phyloP scores from a whole-genome alignment of 1,140 invertebrate genomes.

The Camponotus floridanus region DNA sequence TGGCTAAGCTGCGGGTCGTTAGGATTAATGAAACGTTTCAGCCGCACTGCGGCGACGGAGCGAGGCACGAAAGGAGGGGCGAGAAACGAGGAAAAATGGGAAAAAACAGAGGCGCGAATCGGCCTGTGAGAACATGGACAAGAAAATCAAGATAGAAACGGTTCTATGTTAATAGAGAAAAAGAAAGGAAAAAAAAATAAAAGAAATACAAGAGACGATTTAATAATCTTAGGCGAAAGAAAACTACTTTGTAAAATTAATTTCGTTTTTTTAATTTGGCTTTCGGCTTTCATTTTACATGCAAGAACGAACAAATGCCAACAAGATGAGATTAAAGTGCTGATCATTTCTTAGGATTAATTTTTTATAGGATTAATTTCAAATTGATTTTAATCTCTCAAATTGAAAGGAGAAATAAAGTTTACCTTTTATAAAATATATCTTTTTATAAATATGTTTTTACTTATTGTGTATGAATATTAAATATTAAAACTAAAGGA shows the following conservation, averaged over 20 bases:
- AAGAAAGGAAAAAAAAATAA: not conserved
- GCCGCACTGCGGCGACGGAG: slow-evolving; percentile 57
- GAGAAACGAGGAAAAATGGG: slow-evolving; percentile 56
- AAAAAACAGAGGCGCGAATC: slow-evolving; percentile 26
- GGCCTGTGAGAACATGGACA: not conserved
- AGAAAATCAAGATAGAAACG: slow-evolving; percentile 47
- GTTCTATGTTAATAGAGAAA: slow-evolving; percentile 7
- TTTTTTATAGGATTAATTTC: not conserved
- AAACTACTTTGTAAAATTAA: slow-evolving; percentile 24
- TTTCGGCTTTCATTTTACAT: slow-evolving; percentile 6
- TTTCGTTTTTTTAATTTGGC: slow-evolving; percentile 22
- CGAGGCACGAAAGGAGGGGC: slow-evolving; percentile 2
- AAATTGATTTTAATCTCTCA: not conserved
- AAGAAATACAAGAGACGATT: not conserved
- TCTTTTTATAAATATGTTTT: not conserved
- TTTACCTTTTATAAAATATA: not conserved
- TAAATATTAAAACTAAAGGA: not conserved
- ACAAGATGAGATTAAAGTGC: not conserved
- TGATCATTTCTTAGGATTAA: not conserved
- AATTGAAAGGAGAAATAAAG: not conserved
- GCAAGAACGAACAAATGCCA: not conserved
- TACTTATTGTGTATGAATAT: not conserved
- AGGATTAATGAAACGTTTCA: slow-evolving; percentile 72
- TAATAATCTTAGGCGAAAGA: slow-evolving; percentile 17
- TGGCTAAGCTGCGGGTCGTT: slow-evolving; percentile 64